Percentiles rank a stretch among this genome's conserved stretches.
Conservation (phyloP, 2,113 vertebrate species). For the Telmatochromis bifrenatus region DNA sequence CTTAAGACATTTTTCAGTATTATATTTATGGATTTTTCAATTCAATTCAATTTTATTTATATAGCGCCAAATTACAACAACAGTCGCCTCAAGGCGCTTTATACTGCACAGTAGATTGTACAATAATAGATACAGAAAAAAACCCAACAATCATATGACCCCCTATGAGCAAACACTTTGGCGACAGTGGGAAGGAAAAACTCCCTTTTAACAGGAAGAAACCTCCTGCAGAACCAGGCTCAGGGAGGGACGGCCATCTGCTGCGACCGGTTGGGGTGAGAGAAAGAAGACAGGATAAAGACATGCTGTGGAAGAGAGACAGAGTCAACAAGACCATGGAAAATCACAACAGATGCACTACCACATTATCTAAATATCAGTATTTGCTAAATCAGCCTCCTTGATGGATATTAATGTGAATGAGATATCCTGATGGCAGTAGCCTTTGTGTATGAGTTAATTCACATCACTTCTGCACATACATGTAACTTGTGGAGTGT, state of each 20-base stretch:
- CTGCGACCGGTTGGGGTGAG: background rate
- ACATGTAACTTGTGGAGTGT: background rate
- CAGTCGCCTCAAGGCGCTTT: background rate
- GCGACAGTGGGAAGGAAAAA: background rate
- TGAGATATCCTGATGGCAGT: background rate
- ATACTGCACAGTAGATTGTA: background rate
- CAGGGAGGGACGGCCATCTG: accelerated
- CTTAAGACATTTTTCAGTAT: background rate
- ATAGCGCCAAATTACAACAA: background rate
- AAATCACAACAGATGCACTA: background rate
- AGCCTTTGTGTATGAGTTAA: background rate
- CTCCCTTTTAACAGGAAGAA: background rate
- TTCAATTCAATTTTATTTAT: background rate
- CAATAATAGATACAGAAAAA: background rate
- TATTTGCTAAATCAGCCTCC: background rate
- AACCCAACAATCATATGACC: background rate
- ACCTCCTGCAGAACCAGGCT: background rate
- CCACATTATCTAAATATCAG: background rate
- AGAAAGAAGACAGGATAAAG: background rate
- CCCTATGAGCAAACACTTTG: background rate
- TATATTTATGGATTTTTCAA: background rate
- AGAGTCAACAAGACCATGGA: background rate
- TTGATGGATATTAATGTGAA: background rate
- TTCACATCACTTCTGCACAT: background rate
- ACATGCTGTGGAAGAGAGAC: background rate